These are phyloP conservation scores for Mus spicilegus DNA, from an alignment of 2,113 vertebrate species.

Conservation along the genomic window DNA sequence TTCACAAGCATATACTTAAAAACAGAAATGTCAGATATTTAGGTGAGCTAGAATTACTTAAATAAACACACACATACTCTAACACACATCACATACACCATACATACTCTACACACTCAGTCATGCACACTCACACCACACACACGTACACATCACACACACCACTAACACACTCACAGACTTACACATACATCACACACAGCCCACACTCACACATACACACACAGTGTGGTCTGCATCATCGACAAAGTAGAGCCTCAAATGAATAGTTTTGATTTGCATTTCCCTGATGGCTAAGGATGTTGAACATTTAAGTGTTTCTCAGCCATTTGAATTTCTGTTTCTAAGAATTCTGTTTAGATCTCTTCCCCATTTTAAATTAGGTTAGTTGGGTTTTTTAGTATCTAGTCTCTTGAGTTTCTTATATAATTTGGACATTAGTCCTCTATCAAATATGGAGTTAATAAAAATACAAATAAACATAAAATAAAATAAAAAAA, in stretches of 20 bases:
- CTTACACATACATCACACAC: too few relatives aligned
- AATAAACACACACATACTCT: background rate
- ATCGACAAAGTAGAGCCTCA: background rate
- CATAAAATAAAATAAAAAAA: background rate
- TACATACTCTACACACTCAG: background rate
- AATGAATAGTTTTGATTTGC: background rate
- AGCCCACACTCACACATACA: too few relatives aligned
- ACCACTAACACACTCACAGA: too few relatives aligned
- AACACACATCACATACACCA: background rate
- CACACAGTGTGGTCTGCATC: background rate
- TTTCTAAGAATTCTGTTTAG: background rate
- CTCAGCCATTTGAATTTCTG: background rate
- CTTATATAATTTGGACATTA: background rate
- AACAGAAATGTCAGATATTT: background rate
- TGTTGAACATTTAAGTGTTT: background rate
- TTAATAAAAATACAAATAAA: background rate
- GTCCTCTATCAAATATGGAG: background rate
- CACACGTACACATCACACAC: too few relatives aligned
- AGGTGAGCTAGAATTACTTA: conserved; percentile 53
- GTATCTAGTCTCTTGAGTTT: background rate
- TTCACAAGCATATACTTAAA: conserved; percentile 26
- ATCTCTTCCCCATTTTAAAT: background rate
- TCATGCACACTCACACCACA: too few relatives aligned
- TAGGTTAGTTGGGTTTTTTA: background rate
- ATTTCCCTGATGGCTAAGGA: background rate